Evolutionary conservation across 2,113 vertebrate species (phyloP).

Genomic region (Empidonax traillii): DNA sequence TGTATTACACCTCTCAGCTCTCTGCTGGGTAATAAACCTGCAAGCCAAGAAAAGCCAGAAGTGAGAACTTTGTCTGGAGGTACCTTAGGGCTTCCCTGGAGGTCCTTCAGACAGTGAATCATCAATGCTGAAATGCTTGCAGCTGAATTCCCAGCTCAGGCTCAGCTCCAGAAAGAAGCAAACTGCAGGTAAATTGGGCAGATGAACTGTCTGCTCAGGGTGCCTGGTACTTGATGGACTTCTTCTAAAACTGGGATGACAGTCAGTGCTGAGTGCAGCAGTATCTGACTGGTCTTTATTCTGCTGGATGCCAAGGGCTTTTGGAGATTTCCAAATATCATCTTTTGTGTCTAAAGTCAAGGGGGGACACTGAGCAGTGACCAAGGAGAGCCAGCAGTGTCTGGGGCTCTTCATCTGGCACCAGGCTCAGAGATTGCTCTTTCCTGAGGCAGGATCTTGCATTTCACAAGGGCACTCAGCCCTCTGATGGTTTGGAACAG

Average conservation of each 20-base stretch:
- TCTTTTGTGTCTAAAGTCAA: neutral
- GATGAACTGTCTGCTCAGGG: neutral
- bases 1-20: conserved; percentile 6
- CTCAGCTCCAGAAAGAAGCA: neutral
- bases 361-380: neutral
- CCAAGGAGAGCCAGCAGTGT: neutral
- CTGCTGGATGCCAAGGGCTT: neutral
- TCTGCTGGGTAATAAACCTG: conserved; percentile 27
- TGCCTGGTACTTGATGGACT: neutral
- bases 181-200: neutral
- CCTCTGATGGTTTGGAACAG: neutral
- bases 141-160: conserved; percentile 30
- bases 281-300: neutral
- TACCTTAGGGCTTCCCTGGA: conserved; percentile 57
- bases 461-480: neutral
- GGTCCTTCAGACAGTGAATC: conserved; percentile 60
- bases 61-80: conserved; percentile 59
- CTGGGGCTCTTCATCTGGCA: neutral
- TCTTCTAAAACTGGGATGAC: neutral
- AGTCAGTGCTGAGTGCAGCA: neutral
- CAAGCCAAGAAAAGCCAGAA: conserved; percentile 62
- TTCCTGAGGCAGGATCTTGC: neutral
- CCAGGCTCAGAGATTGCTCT: neutral
- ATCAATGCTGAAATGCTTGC: conserved; percentile 38
- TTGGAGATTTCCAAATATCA: neutral